phyloP scores from a whole-genome alignment of 2,888 invertebrate genomes.

The Lamellibrachia satsuma region DNA sequence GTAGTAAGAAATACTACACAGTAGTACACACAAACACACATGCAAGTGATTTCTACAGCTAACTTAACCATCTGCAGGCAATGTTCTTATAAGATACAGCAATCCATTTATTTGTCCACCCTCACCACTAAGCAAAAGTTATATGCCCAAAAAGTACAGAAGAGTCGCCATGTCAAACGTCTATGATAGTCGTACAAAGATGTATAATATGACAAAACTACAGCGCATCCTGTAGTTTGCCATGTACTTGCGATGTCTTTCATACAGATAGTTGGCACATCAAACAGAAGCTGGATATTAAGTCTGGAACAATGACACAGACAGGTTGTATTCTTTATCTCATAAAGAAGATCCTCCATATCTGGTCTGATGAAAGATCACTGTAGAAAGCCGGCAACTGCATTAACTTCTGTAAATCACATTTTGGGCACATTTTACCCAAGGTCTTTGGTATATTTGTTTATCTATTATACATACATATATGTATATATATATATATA shows the following conservation, averaged over 20 bases:
- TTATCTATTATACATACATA: not conserved
- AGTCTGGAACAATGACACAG: too few relatives aligned
- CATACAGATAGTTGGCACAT: not conserved
- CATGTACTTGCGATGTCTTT: not conserved
- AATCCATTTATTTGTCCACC: not conserved
- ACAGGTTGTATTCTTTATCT: too few relatives aligned
- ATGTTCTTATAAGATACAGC: not conserved
- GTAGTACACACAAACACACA: not conserved
- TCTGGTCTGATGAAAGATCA: not conserved
- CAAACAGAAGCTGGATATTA: too few relatives aligned
- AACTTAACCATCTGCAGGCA: not conserved
- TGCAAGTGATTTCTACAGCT: not conserved
- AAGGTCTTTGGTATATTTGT: not conserved
- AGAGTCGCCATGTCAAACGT: not conserved
- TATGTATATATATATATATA: too few relatives aligned
- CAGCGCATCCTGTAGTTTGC: not conserved
- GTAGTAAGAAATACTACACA: slow-evolving; percentile 1
- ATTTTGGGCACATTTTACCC: not conserved
- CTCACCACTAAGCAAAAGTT: not conserved
- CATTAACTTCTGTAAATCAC: not conserved
- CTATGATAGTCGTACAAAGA: not conserved
- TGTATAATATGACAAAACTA: not conserved
- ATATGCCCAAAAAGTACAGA: not conserved
- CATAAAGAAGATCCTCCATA: not conserved
- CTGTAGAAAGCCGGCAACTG: not conserved